Conservation (phyloP, 1,140 invertebrate species). For the Megalonaias nervosa region DNA sequence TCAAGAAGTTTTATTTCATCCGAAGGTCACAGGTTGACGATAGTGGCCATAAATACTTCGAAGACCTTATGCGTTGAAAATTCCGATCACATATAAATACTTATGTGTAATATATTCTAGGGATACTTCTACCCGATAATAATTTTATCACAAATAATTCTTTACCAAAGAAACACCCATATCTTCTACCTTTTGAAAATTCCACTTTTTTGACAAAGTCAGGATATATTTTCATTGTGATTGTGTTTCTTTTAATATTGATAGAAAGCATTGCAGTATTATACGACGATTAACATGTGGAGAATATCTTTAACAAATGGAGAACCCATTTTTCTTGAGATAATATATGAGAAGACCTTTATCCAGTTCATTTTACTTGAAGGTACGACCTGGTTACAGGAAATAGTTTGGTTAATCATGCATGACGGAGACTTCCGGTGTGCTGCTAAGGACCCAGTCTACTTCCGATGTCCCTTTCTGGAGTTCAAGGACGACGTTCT, state of each 20-base stretch:
- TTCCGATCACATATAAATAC: too few relatives aligned
- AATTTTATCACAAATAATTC: too few relatives aligned
- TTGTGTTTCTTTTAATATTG: not conserved
- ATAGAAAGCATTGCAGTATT: not conserved
- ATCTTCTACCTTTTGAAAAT: too few relatives aligned
- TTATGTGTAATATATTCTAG: too few relatives aligned
- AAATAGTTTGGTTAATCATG: conserved; percentile 89
- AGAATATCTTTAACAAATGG: not conserved
- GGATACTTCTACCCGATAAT: too few relatives aligned
- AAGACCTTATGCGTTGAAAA: too few relatives aligned
- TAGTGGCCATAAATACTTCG: too few relatives aligned
- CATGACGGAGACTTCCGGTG: conserved; percentile 83
- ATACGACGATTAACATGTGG: not conserved
- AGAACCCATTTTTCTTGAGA: not conserved
- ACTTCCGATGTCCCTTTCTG: conserved; percentile 75
- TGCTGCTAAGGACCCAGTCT: conserved; percentile 79
- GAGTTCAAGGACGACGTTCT: conserved; percentile 73
- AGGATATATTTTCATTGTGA: not conserved
- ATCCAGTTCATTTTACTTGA: conserved; percentile 53
- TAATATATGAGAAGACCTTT: not conserved
- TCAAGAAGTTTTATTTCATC: too few relatives aligned
- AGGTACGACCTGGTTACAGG: conserved; percentile 91
- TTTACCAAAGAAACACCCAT: too few relatives aligned
- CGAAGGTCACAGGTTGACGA: too few relatives aligned
- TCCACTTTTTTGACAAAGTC: not conserved